A percentile compares a stretch with the other conserved stretches of the same genome.
phyloP scores from a whole-genome alignment of 2,888 invertebrate genomes.

The Lissocephala sabroskyi region DNA sequence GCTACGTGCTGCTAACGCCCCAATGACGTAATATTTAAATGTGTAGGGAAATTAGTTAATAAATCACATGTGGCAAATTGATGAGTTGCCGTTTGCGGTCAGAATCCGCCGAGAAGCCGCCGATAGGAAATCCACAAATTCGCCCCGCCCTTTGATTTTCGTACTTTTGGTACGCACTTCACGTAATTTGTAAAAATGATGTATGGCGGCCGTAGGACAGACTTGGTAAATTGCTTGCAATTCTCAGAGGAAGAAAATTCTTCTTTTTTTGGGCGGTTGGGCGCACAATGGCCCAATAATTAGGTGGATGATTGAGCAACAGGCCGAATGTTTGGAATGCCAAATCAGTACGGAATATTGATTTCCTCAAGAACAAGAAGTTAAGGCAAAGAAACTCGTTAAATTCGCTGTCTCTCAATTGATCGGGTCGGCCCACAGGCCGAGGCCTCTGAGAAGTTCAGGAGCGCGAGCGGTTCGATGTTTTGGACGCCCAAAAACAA shows the following conservation, averaged over 20 bases:
- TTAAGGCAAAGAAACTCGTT: too few relatives aligned
- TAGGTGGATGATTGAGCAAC: slow-evolving; percentile 15
- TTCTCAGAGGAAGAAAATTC: slow-evolving; percentile 27
- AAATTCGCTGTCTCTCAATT: too few relatives aligned
- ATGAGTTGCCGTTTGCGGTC: slow-evolving; percentile 46
- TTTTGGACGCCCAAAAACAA: too few relatives aligned
- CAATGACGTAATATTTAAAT: slow-evolving; percentile 42
- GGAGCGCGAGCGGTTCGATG: too few relatives aligned
- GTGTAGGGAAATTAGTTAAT: slow-evolving; percentile 59
- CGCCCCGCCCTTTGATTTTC: too few relatives aligned
- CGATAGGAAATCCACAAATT: too few relatives aligned
- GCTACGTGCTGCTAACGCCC: slow-evolving; percentile 38
- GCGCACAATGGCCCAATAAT: slow-evolving; percentile 35
- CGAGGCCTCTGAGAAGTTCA: too few relatives aligned
- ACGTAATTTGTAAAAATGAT: slow-evolving; percentile 50
- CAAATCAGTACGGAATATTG: slow-evolving; percentile 19
- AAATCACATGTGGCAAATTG: slow-evolving; percentile 61
- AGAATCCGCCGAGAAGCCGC: too few relatives aligned
- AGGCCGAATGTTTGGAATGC: slow-evolving; percentile 36
- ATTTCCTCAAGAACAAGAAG: too few relatives aligned
- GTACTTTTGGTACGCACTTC: slow-evolving; percentile 39
- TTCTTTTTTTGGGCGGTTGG: too few relatives aligned
- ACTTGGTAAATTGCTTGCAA: slow-evolving; percentile 5
- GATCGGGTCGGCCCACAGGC: too few relatives aligned
- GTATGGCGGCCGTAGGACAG: slow-evolving; percentile 23